phyloP scores from a whole-genome alignment of 2,888 invertebrate genomes.

The Sphinx pinastri region DNA sequence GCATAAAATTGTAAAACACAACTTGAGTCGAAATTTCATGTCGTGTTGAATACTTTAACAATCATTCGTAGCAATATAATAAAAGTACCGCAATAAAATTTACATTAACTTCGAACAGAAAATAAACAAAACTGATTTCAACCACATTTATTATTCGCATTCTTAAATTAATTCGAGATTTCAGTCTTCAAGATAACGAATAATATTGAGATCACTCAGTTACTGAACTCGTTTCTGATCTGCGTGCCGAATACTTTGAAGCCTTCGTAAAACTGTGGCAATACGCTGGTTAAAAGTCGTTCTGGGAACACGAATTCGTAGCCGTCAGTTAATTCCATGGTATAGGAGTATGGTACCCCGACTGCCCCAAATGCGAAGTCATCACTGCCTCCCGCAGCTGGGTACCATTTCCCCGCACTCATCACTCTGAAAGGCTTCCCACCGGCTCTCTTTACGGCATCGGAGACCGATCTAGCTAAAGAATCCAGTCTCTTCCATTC shows the following conservation, averaged over 20 bases:
- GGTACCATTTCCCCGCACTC: slow-evolving; percentile 82
- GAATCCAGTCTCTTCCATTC: slow-evolving; percentile 73
- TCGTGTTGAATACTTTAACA: not conserved
- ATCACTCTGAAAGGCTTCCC: slow-evolving; percentile 73
- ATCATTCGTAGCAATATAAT: not conserved
- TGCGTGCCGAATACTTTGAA: slow-evolving; percentile 62
- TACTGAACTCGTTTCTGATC: slow-evolving; percentile 61
- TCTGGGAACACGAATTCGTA: slow-evolving; percentile 88
- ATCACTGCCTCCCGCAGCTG: slow-evolving; percentile 86
- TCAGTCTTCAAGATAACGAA: slow-evolving; percentile 37
- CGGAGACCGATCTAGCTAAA: slow-evolving; percentile 68
- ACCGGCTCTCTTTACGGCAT: slow-evolving; percentile 69
- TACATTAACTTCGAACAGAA: not conserved
- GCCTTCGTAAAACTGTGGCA: slow-evolving; percentile 72
- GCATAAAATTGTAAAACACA: slow-evolving; percentile 5
- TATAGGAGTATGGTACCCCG: slow-evolving; percentile 83
- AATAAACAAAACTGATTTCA: slow-evolving; percentile 3
- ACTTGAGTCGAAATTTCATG: slow-evolving; percentile 2
- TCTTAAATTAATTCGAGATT: slow-evolving; percentile 33
- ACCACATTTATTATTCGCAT: slow-evolving; percentile 20
- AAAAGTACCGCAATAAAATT: not conserved
- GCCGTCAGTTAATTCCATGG: slow-evolving; percentile 85
- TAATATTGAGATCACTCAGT: not conserved
- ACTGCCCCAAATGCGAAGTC: slow-evolving; percentile 84
- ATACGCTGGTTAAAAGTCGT: slow-evolving; percentile 46